Base-by-base conservation (phyloP, 2,888 invertebrate genomes). In the Clanis bilineata region DNA sequence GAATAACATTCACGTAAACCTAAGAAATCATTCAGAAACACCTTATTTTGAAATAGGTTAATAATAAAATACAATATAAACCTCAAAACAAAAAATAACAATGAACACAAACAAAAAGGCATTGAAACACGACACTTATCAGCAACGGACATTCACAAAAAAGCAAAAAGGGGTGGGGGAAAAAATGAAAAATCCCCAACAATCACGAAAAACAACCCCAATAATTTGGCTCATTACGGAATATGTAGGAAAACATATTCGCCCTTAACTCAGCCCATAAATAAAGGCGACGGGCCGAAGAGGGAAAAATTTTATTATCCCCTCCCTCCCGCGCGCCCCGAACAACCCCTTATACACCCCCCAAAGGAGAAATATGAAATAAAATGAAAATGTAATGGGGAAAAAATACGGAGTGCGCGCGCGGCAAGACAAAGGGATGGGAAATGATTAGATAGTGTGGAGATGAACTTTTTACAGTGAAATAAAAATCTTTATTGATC, bases 361-460 rank as follows among this genome's bases (percentile, higher is more conserved):
- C 82, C 72, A 78, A 85, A 88, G 88, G 91, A 89, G 90, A 86
- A 91, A 91, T 90, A 90, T 92, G 91, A 90, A 90, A 91, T 91
- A 92, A 92, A 92, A 91, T 92, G 92, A 90, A 92, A 92, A 91
- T 86, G 88, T 91, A 91, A 92, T 91, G 89, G 90, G 88, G 86
- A 92, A 92, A 91, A 92, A 92, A 92, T 92, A 91, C 89, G 81
- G 80, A 80, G 82, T 32, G 51, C 75, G 81, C 75, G 73, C 74
- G 73, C 72, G 79, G 85, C 84, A 92, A 92, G 92, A 92, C 92
- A 90, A 90, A 91, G 87, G 88, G 90, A 86, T 75, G 79, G 79
- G 76, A 73, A 64, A 62, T 56, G 80, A 21, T 69, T n/a, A 3
- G 0, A 0, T 58, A 38, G 39, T 58, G 43, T 79, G 85, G 88